Evolutionary conservation across 1,140 invertebrate species (phyloP), one percentile per base, ranked within the genome.

Genomic region (Neodiprion lecontei): DNA sequence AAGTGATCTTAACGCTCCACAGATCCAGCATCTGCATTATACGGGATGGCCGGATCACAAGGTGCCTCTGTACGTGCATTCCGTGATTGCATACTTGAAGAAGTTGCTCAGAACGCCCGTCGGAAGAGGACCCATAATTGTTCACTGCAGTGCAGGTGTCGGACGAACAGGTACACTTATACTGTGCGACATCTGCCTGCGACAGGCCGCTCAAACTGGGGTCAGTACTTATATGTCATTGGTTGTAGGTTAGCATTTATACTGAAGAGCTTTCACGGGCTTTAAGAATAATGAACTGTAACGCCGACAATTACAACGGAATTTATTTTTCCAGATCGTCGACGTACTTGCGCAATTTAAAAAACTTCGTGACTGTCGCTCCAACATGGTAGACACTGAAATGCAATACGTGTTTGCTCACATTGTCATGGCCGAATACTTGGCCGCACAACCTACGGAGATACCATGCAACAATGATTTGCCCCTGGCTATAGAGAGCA

Each of bases 21-120:
- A 99, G 89, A 93, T 99, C 11, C 94, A 97, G 80, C 98, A 99
- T 85, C 91, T 98, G 74, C 98, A 99, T 88, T 99, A 98, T 84
- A 99, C 98, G 3, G 96, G 97, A 12, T 99, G 98, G 98, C 98
- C 98, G 0, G 98, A 99, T 87, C 97, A 99, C 82, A 98, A 97
- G 0, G 92, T 94, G 1, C 94, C 93, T 0, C 90, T 93, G 68
- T 91, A 93, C 80, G 91, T 92, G 3, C 87, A 94, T 17, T 92
- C 92, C 1, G 90, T 94, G 47, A 93, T 92, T 9, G 90, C 92
- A 7, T 92, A 94, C 80, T 84, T 95, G 82, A 91, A 79, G 90
- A 92, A 85, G 90, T 88, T 78, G 77, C 90, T 76, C n/a, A 88
- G 90, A 48, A 93, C 91, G 80, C 95, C 96, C 21, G 87, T 91